A percentile compares a stretch with the other conserved stretches of the same genome.
phyloP scores from a whole-genome alignment of 2,888 invertebrate species.

The Enchytraeus crypticus region DNA sequence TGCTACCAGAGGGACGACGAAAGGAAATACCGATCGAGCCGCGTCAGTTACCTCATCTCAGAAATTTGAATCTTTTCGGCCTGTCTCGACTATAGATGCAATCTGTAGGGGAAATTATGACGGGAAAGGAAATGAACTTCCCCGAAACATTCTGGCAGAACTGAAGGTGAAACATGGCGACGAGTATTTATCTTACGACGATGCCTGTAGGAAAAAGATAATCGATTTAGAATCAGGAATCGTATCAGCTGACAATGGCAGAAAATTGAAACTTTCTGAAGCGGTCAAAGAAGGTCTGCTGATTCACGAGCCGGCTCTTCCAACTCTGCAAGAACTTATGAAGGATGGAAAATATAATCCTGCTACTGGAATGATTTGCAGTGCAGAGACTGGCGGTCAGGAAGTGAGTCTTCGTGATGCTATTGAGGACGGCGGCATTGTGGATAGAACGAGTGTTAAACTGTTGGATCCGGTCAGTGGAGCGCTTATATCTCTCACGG shows the following conservation, averaged over 20 bases:
- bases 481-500: slow-evolving; percentile 24
- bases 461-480: slow-evolving; percentile 36
- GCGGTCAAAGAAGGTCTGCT: slow-evolving; percentile 15
- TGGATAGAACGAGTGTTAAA: slow-evolving; percentile 38
- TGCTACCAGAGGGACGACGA: too few relatives aligned
- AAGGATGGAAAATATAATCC: slow-evolving; percentile 57
- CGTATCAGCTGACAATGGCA: not conserved
- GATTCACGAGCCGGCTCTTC: slow-evolving; percentile 6
- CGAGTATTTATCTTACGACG: slow-evolving; percentile 54
- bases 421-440: slow-evolving; percentile 49
- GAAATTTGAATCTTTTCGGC: too few relatives aligned
- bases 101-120: too few relatives aligned
- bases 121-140: too few relatives aligned
- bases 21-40: too few relatives aligned
- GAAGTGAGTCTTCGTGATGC: slow-evolving; percentile 58
- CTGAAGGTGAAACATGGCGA: not conserved
- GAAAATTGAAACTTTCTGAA: not conserved
- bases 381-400: slow-evolving; percentile 43
- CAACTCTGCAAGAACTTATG: slow-evolving; percentile 29
- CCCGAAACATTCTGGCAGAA: too few relatives aligned
- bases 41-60: too few relatives aligned
- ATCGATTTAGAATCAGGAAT: slow-evolving; percentile 54
- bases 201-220: slow-evolving; percentile 83
- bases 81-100: too few relatives aligned
- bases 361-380: slow-evolving; percentile 58